Conservation (phyloP, 2,888 invertebrate genomes). For the Tenthredo amoena region DNA sequence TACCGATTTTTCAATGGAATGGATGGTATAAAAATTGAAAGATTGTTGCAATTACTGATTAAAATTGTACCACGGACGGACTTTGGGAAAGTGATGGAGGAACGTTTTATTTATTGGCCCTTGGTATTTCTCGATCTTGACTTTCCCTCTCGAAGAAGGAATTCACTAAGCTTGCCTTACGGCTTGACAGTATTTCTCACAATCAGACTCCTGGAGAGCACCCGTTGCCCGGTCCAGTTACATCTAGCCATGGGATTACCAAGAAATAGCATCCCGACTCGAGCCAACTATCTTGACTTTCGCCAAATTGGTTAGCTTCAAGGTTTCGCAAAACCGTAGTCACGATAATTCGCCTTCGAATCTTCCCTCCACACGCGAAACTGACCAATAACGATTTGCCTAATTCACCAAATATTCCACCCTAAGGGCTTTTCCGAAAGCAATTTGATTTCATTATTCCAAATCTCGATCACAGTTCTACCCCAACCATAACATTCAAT, state of each 20-base stretch:
- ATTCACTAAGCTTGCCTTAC: background rate
- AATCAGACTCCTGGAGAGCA: slow-evolving; percentile 1
- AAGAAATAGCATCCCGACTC: background rate
- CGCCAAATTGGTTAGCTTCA: slow-evolving; percentile 36
- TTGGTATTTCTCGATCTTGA: background rate
- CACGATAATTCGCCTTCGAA: background rate
- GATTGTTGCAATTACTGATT: background rate
- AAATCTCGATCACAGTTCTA: background rate
- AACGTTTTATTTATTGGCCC: background rate
- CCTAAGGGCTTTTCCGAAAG: background rate
- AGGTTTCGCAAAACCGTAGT: background rate
- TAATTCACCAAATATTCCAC: background rate
- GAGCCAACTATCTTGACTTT: slow-evolving; percentile 39
- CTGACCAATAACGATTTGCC: background rate
- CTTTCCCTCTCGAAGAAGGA: background rate
- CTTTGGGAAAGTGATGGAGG: background rate
- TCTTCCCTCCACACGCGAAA: background rate
- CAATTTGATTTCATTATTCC: background rate
- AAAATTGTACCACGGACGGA: background rate
- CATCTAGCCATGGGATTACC: slow-evolving; percentile 19
- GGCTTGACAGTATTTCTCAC: slow-evolving; percentile 13
- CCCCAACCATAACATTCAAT: background rate
- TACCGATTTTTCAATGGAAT: background rate
- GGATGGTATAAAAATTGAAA: background rate
- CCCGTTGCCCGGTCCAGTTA: background rate